Base-by-base conservation (phyloP, 2,797 vertebrate genomes). In the Coregonus sp. region DNA sequence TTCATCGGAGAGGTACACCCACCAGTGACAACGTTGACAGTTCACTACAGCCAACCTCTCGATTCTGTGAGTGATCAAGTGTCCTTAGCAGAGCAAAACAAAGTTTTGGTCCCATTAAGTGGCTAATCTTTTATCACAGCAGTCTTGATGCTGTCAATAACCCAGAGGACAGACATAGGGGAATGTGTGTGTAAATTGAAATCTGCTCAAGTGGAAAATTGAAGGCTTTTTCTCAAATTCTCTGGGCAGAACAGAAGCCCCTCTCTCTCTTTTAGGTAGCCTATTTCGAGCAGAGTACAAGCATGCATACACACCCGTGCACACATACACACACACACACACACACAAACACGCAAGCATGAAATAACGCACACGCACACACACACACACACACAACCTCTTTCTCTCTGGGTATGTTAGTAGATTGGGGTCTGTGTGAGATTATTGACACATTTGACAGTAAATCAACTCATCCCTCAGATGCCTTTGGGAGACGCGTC, bases 401-500 rank as follows among this genome's bases (percentile, higher is more conserved):
- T 51, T 51, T 50, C 76, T 40, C 16, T 52, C 50, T 20, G 9
- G 14, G 61, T 51, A 76, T 74, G 54, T 85, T 81, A 86, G 84
- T 74, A 81, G 81, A 80, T 80, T 83, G 87, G 81, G 79, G 83
- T 81, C 81, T 33, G 82, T 80, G 78, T 82, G 81, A 90, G 89
- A 92, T 92, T 89, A 91, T 88, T 78, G 85, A 92, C 76, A 81
- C 79, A 89, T 88, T 75, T 87, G 90, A 90, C 85, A 86, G 86
- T 88, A 91, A 92, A 93, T 93, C 90, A 92, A 87, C 82, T 86
- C 83, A 89, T 89, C 86, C 86, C 86, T 88, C 82, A 91, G 86
- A 82, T 85, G 82, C 84, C 73, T 4, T 11, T 78, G 12, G 50
- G 50, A 51, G 52, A 54, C 15, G 52, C 52, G 12, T 11, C 52